phyloP scores from a whole-genome alignment of 2,888 invertebrate genomes.

The Disparrhopalites patrizii region DNA sequence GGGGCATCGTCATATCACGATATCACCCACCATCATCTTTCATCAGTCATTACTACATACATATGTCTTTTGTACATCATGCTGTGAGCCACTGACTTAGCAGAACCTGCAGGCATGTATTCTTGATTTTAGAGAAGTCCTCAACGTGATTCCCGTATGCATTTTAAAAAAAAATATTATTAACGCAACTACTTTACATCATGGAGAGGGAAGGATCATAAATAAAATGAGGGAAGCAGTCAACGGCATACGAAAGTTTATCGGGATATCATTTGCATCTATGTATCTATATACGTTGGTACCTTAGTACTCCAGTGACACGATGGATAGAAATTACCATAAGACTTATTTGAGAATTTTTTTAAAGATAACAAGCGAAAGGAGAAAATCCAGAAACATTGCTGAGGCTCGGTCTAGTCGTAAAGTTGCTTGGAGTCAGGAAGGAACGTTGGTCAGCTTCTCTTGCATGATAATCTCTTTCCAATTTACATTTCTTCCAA shows the following conservation, averaged over 20 bases:
- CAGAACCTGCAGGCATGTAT: background rate
- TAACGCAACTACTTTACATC: too few species aligned
- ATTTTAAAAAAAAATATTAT: too few species aligned
- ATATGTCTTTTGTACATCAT: too few species aligned
- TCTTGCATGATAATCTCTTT: background rate
- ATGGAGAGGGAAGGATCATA: too few species aligned
- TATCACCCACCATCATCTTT: background rate
- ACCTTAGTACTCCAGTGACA: constrained; percentile 6
- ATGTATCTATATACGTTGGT: too few species aligned
- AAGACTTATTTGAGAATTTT: background rate
- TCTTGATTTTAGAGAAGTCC: background rate
- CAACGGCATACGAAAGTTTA: too few species aligned
- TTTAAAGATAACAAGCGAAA: too few species aligned
- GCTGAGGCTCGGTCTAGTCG: too few species aligned
- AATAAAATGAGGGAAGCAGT: too few species aligned
- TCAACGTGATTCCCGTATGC: background rate
- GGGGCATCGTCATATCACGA: background rate
- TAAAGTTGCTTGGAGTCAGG: too few species aligned
- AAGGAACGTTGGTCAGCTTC: too few species aligned
- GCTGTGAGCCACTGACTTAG: background rate
- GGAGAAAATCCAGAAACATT: too few species aligned
- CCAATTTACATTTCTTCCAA: background rate
- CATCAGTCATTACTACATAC: constrained; percentile 3
- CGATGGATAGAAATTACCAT: constrained; percentile 10
- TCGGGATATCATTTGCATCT: background rate